Base-by-base conservation (phyloP, 2,797 vertebrate genomes). In the Enoplosus armatus region DNA sequence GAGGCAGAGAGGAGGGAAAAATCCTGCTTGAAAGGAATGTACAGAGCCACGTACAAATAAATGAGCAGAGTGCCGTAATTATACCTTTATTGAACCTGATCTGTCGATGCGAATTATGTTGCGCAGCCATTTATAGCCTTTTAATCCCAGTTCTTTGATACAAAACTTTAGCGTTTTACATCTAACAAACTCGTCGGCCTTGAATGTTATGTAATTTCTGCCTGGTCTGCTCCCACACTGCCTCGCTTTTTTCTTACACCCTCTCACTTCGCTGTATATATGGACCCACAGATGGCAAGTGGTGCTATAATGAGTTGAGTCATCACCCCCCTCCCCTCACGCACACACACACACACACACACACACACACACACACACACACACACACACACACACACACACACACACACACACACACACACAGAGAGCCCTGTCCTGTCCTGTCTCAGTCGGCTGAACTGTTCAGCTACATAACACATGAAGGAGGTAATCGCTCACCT, bases 231-330 rank as follows among this genome's bases (percentile, higher is more conserved):
- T 92, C 87, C 85, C 78, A 84, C 85, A 83, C 87, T 65, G 61
- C 70, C 69, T 80, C 27, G 31, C 77, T 77, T 59, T 85, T 75
- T 89, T 84, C 63, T 83, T 77, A 70, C 88, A 78, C 82, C 84
- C 68, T 82, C 79, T 86, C 80, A 80, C 68, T 79, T 82, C 62
- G 47, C 63, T 48, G 77, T 87, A 79, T 87, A 84, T 86, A 77
- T 58, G 70, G 64, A 71, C 72, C 68, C 78, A 83, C 87, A 89
- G 91, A 91, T 92, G 91, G 85, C 77, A 84, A 87, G 71, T 84
- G 71, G 64, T 82, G 82, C 71, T 83, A 82, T 89, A 85, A 84
- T 79, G 75, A 79, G 78, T 86, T 89, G 87, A 90, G 66, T 88
- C 83, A 77, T 67, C 72, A 51, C 41, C 51, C 31, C 8, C 15